Evolutionary conservation across 2,888 invertebrate genomes (phyloP).

Genomic region (Agapostemon virescens): DNA sequence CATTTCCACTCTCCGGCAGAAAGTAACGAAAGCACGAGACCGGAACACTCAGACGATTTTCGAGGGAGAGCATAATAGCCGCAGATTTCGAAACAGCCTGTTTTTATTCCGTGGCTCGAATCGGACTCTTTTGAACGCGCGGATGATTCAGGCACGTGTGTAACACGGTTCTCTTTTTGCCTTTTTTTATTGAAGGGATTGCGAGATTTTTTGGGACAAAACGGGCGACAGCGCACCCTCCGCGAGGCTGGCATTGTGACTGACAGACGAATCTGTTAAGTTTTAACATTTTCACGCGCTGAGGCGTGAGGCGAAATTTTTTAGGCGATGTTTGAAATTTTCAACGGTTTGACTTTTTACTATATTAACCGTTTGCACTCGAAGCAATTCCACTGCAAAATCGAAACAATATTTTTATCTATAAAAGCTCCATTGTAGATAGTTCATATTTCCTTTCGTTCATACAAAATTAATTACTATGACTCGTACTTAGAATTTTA

Average conservation of each 20-base stretch:
- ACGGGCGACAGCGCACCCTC: background rate
- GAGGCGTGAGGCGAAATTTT: no score
- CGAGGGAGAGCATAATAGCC: conserved; percentile 27
- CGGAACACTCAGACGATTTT: conserved; percentile 31
- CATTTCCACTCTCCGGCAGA: conserved; percentile 36
- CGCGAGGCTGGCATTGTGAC: background rate
- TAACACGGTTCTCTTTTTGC: background rate
- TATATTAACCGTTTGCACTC: no score
- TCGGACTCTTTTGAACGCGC: background rate
- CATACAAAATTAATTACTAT: no score
- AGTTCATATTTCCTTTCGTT: no score
- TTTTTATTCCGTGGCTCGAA: background rate
- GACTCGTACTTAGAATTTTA: no score
- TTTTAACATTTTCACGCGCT: no score
- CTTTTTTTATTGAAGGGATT: background rate
- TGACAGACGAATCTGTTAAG: background rate
- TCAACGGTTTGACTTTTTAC: no score
- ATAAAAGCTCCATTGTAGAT: no score
- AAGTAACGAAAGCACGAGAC: background rate
- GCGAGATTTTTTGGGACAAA: background rate
- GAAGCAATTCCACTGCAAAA: no score
- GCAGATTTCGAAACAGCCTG: conserved; percentile 5
- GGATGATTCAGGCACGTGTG: background rate
- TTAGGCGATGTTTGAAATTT: no score
- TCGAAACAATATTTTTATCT: no score